Evolutionary conservation across 2,888 invertebrate genomes (phyloP).

Genomic region (Cryptophagus acutangulus): DNA sequence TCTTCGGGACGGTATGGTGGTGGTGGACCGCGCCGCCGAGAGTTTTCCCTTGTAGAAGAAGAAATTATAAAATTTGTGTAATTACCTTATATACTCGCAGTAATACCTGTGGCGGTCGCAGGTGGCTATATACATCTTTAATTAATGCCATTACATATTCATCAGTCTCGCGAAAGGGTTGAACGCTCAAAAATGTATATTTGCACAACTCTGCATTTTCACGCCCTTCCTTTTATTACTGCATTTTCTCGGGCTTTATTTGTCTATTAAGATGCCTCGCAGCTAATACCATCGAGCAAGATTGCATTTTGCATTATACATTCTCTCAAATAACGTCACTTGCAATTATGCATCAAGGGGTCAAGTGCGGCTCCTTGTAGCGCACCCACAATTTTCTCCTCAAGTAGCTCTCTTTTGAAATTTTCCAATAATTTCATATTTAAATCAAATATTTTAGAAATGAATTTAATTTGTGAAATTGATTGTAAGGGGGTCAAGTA

Average conservation of each 20-base stretch:
- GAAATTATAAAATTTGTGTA: conserved; percentile 48
- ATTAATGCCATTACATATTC: conserved; percentile 50
- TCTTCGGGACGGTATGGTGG: conserved; percentile 5
- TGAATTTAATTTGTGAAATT: too few species aligned
- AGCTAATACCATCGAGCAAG: neutral
- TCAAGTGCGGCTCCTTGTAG: too few species aligned
- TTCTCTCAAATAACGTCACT: too few species aligned
- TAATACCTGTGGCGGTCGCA: conserved; percentile 45
- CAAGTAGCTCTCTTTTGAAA: too few species aligned
- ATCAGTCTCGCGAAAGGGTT: conserved; percentile 40
- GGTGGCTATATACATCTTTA: conserved; percentile 47
- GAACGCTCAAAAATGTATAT: conserved; percentile 31
- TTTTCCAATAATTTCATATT: too few species aligned
- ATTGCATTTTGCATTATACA: conserved; percentile 12
- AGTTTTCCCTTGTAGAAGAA: conserved; percentile 31
- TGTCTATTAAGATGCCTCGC: conserved; percentile 18
- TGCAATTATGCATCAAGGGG: too few species aligned
- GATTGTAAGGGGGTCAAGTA: too few species aligned
- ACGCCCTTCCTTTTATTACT: conserved; percentile 19
- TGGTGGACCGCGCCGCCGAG: conserved; percentile 22
- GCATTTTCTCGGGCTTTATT: conserved; percentile 20
- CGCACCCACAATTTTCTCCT: too few species aligned
- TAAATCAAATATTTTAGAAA: too few species aligned
- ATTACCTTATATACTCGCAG: conserved; percentile 42
- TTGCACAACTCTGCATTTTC: conserved; percentile 27